These are phyloP conservation scores for Sebastes fasciatus DNA, from an alignment of 2,113 vertebrate genomes.

Conservation along the genomic window DNA sequence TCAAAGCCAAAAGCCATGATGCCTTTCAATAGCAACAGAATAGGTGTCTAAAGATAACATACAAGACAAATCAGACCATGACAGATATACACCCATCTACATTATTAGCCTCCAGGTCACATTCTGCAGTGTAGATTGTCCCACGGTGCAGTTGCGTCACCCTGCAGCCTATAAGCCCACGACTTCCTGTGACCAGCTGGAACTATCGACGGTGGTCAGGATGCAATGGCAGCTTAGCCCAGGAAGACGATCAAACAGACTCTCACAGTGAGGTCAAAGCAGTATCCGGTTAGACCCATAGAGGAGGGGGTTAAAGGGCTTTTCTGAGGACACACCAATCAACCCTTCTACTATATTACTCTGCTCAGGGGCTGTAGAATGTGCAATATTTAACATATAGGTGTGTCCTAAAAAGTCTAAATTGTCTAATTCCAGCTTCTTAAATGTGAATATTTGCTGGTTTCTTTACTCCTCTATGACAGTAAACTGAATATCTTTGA, in stretches of 20 bases:
- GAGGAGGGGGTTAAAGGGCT: constrained; percentile 9
- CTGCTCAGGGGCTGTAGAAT: constrained; percentile 9
- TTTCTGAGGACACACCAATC: constrained; percentile 38
- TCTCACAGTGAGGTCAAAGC: constrained; percentile 61
- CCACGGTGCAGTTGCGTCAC: constrained; percentile 41
- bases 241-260: constrained; percentile 63
- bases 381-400: neutral
- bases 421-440: too few species aligned
- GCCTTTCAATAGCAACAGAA: neutral
- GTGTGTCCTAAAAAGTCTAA: neutral
- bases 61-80: neutral
- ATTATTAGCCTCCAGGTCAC: neutral
- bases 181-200: constrained; percentile 68
- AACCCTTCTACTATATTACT: constrained; percentile 22
- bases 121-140: constrained; percentile 15
- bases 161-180: constrained; percentile 45
- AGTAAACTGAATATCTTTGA: too few species aligned
- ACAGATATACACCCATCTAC: neutral
- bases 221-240: constrained; percentile 52
- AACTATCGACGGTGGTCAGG: constrained; percentile 56
- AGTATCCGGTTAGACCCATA: constrained; percentile 35
- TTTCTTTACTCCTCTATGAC: too few species aligned
- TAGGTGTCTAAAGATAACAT: constrained; percentile 12
- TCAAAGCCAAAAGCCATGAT: neutral
- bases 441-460: too few species aligned